Percentiles rank a stretch among this genome's conserved stretches.
phyloP scores from a whole-genome alignment of 2,797 vertebrate genomes.

The Darevskia nairensis region DNA sequence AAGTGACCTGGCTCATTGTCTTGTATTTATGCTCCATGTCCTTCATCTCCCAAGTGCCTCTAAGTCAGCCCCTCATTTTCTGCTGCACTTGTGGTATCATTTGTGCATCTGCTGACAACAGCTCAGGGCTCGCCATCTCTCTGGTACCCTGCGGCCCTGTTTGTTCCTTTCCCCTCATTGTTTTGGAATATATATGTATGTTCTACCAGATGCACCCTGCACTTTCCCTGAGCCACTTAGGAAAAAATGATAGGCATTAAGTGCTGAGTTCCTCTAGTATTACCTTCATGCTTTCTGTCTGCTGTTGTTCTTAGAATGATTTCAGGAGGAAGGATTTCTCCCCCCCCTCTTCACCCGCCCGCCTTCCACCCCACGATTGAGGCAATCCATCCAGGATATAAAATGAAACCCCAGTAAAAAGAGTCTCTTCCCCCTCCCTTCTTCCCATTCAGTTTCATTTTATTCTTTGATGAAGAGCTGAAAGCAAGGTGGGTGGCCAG shows the following conservation, averaged over 20 bases:
- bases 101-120: slow-evolving; percentile 15
- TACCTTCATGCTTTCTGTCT: background rate
- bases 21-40: background rate
- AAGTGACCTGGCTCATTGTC: slow-evolving; percentile 11
- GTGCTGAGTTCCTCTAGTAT: slow-evolving; percentile 7
- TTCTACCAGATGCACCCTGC: background rate
- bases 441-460: background rate
- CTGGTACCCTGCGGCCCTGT: background rate
- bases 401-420: slow-evolving; percentile 2
- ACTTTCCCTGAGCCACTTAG: background rate
- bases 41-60: slow-evolving; percentile 7
- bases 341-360: too few relatives aligned
- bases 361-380: background rate
- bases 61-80: slow-evolving; percentile 17
- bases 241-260: background rate
- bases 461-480: slow-evolving; percentile 10
- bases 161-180: background rate
- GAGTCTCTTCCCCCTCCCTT: background rate
- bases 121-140: background rate
- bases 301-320: background rate
- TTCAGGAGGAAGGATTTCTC: background rate
- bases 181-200: background rate
- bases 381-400: slow-evolving; percentile 2
- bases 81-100: background rate
- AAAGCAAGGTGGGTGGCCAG: background rate